Conservation (phyloP, 2,113 vertebrate genomes). For the Uria lomvia region DNA sequence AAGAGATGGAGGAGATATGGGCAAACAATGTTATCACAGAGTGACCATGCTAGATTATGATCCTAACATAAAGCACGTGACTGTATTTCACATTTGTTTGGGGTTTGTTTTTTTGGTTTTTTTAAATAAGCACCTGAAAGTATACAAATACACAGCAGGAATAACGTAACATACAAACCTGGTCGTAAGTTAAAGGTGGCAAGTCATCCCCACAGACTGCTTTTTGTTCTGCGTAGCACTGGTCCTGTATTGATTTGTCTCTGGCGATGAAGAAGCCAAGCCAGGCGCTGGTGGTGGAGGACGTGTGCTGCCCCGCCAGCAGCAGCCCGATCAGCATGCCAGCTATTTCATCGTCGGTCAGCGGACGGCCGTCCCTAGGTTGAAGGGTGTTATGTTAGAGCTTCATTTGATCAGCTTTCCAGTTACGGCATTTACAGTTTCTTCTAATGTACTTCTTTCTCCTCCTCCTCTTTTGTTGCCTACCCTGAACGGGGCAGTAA, state of each 20-base stretch:
- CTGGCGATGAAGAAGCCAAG: constrained; percentile 92
- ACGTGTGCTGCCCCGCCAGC: constrained; percentile 94
- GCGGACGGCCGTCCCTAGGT: constrained; percentile 79
- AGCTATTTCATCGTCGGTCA: constrained; percentile 84
- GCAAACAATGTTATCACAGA: not conserved
- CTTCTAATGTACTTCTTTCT: not conserved
- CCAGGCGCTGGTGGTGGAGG: constrained; percentile 96
- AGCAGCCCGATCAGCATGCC: constrained; percentile 95
- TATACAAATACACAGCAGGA: not conserved
- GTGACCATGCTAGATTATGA: not conserved
- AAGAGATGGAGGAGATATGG: not conserved
- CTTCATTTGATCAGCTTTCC: not conserved
- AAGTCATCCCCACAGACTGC: constrained; percentile 84
- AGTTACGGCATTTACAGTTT: not conserved
- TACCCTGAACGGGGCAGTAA: not conserved
- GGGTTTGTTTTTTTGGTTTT: too few relatives aligned
- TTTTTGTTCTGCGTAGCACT: constrained; percentile 89
- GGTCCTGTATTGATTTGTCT: constrained; percentile 82
- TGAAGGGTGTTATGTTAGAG: accelerated
- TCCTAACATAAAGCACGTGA: not conserved
- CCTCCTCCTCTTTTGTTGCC: not conserved
- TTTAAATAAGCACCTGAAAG: not conserved
- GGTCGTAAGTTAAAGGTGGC: constrained; percentile 82
- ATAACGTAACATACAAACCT: constrained; percentile 71
- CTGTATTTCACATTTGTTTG: accelerated